Conservation (phyloP, 2,797 vertebrate genomes). For the Carcharodon carcharias region DNA sequence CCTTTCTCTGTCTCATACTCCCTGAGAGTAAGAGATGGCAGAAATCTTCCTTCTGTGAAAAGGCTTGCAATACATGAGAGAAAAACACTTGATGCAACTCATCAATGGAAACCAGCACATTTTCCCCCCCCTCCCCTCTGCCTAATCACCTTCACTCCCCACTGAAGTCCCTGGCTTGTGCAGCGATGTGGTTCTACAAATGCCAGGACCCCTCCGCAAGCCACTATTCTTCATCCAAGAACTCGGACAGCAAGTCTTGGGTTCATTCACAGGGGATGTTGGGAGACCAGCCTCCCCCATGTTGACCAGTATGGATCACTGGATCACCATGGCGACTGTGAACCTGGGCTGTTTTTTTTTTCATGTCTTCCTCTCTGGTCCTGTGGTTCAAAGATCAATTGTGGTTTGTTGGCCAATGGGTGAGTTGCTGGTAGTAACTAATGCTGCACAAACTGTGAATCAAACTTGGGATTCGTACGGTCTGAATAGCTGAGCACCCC, state of each 20-base stretch:
- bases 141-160: not conserved
- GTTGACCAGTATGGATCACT: not conserved
- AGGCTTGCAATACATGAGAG: not conserved
- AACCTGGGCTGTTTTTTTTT: not conserved
- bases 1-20: not conserved
- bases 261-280: not conserved
- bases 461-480: not conserved
- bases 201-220: not conserved
- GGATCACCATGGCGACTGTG: not conserved
- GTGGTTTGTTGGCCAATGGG: not conserved
- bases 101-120: not conserved
- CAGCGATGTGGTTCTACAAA: no score
- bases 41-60: not conserved
- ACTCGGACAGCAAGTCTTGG: not conserved
- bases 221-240: not conserved
- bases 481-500: not conserved
- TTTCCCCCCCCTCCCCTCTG: not conserved
- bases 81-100: not conserved
- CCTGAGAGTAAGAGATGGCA: not conserved
- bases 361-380: not conserved
- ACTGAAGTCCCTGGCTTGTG: no score
- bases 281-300: not conserved
- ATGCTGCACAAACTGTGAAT: not conserved
- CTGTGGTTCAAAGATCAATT: not conserved
- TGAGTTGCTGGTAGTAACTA: not conserved